A percentile compares a stretch with the other conserved stretches of the same genome.
Conservation (phyloP, 2,113 vertebrate species). For the Casuarius casuarius region DNA sequence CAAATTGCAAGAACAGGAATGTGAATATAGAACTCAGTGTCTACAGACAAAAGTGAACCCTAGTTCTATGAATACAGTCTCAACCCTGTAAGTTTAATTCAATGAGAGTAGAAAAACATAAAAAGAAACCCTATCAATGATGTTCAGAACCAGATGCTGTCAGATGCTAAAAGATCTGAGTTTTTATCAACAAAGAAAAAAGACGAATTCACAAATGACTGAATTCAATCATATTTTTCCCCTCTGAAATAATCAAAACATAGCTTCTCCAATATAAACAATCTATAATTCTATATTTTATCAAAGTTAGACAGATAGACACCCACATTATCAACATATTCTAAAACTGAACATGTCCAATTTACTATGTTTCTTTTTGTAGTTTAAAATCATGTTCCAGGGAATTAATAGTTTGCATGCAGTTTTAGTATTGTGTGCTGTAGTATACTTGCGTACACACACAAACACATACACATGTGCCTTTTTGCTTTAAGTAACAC, state of each 20-base stretch:
- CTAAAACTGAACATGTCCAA: neutral
- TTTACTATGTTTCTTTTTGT: neutral
- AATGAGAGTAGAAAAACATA: neutral
- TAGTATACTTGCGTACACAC: neutral
- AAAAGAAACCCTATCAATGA: neutral
- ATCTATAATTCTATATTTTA: neutral
- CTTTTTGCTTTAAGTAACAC: neutral
- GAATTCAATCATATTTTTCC: neutral
- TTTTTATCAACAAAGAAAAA: neutral
- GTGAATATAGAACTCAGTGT: neutral
- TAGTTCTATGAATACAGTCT: neutral
- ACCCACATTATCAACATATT: neutral
- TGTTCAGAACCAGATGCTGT: neutral
- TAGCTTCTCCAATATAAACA: neutral
- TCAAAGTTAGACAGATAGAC: neutral
- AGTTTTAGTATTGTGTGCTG: neutral
- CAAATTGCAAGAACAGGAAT: neutral
- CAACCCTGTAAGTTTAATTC: neutral
- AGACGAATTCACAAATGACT: neutral
- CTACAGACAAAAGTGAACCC: neutral
- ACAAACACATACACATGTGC: neutral
- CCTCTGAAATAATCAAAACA: neutral
- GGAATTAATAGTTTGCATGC: neutral
- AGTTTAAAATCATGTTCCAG: neutral
- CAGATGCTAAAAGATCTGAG: neutral